Evolutionary conservation across 2,888 invertebrate genomes (phyloP), one percentile per base, ranked within the genome.

Genomic region (Drosophila quinaria): DNA sequence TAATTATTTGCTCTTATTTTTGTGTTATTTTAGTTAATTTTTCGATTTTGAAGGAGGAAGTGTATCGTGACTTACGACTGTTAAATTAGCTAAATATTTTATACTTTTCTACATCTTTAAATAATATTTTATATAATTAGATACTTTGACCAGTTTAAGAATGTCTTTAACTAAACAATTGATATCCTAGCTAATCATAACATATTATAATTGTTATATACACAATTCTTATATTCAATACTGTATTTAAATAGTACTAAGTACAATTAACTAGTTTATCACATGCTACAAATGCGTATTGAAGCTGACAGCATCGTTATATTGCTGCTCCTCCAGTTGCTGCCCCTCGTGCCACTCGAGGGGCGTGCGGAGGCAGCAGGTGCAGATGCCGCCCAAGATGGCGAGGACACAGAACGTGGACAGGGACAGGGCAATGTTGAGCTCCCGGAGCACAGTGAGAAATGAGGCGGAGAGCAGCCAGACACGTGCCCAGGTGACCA

Each of bases 381-480:
- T 90, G 56, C 90, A 91, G 44, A 92, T 72, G 19, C 92, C 92
- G 6, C 92, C 92, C 29, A 92, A 65, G 33, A 92, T 80, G 60
- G 87, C 87, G 2, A 92, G 76, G 3, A 84, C 62, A 37, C 91
- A 90, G 49, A 92, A 93, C 46, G 90, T 78, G 61, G 90, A 90
- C 33, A 93, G 73, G 8, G 93, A 92, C 59, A 92, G 64, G 22
- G 92, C 91, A 11, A 90, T 80, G 74, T 91, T 90, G 49, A 91
- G 78, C 54, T 90, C 90, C 54, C 91, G 87, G 3, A 93, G 82
- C 13, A 92, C 80, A 22, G 91, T 91, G 6, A 93, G 88, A 54
- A 92, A 92, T 2, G 93, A 92, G 29, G 92, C 92, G 33, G 91
- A 90, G 11, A 93, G 81, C 59, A 92, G 80, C 91, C 92, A 92